phyloP scores from a whole-genome alignment of 2,888 invertebrate genomes.

The Anaspis maculata region DNA sequence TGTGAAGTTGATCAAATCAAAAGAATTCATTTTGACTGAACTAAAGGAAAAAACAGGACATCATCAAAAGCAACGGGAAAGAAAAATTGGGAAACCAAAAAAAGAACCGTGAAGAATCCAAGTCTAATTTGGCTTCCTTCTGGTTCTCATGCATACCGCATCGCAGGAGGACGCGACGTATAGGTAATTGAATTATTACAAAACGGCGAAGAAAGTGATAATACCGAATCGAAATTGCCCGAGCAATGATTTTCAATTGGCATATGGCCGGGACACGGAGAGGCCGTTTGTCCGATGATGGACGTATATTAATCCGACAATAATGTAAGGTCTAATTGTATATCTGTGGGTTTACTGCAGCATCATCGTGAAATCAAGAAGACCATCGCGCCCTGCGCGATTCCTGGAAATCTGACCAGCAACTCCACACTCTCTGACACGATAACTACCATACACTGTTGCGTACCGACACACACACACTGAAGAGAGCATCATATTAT shows the following conservation, averaged over 20 bases:
- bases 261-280: constrained; percentile 12
- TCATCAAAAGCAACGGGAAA: no score
- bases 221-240: constrained; percentile 15
- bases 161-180: no score
- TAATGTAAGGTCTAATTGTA: constrained; percentile 22
- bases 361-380: constrained; percentile 22
- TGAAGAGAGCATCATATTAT: constrained; percentile 23
- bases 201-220: constrained; percentile 4
- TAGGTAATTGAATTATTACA: constrained; percentile 6
- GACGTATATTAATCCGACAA: constrained; percentile 18
- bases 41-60: no score
- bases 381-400: constrained; percentile 19
- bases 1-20: no score
- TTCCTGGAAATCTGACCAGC: constrained; percentile 28
- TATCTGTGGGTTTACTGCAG: constrained; percentile 18
- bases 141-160: no score
- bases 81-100: no score
- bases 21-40: no score
- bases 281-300: constrained; percentile 14
- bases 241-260: constrained; percentile 19
- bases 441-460: constrained; percentile 24
- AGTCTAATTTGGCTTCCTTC: no score
- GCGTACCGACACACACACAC: no score
- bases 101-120: no score
- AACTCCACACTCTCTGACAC: constrained; percentile 20